phyloP scores from a whole-genome alignment of 2,113 vertebrate genomes.

The Camelus dromedarius region DNA sequence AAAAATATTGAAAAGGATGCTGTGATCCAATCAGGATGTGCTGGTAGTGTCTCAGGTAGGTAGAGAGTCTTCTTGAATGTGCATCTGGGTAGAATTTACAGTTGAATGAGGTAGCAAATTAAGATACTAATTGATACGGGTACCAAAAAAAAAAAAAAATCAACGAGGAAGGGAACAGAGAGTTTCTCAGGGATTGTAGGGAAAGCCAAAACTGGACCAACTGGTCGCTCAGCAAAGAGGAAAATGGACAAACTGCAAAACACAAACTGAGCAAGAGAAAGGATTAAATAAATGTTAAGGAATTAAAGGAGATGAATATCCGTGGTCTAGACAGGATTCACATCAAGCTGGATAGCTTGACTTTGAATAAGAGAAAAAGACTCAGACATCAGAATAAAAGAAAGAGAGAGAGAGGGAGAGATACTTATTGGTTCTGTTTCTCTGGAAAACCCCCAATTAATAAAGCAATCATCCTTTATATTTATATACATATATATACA shows the following conservation, averaged over 20 bases:
- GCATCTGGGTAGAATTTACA: neutral
- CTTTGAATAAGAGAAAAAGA: conserved; percentile 26
- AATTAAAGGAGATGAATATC: conserved; percentile 28
- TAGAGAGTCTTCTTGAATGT: neutral
- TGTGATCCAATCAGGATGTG: neutral
- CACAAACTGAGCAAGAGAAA: neutral
- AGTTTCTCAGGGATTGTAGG: neutral
- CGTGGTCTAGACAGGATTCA: neutral
- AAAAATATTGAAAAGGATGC: neutral
- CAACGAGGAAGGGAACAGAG: neutral
- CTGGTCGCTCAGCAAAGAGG: neutral
- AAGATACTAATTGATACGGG: neutral
- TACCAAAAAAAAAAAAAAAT: neutral
- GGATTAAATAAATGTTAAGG: neutral
- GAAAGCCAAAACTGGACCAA: neutral
- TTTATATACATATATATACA: accelerated
- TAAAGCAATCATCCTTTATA: neutral
- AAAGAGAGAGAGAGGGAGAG: neutral
- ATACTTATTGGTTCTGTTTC: neutral
- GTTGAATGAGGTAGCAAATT: neutral
- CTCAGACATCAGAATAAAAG: neutral
- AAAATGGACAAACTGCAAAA: neutral
- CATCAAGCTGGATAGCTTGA: neutral
- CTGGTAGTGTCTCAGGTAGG: neutral
- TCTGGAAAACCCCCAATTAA: neutral